Conservation (phyloP, 2,113 vertebrate genomes). For the Peromyscus californicus region DNA sequence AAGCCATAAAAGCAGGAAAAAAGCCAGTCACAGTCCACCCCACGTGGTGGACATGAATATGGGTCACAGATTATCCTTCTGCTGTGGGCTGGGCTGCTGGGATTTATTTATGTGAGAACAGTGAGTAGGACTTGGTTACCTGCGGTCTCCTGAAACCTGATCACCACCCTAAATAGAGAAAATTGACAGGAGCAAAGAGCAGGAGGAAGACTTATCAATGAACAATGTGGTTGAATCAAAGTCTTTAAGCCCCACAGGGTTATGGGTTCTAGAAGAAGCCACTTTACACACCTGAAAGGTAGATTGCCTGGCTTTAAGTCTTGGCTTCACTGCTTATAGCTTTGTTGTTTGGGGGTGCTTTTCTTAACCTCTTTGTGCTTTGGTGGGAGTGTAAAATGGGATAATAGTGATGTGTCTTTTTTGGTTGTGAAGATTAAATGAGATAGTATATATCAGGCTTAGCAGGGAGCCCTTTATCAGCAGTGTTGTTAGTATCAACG, state of each 20-base stretch:
- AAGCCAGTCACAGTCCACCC: neutral
- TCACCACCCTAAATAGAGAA: neutral
- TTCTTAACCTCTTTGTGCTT: neutral
- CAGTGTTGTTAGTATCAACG: neutral
- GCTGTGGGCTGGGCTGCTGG: too few species aligned
- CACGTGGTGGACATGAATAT: fast-evolving
- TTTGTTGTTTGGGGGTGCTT: neutral
- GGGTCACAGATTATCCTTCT: neutral
- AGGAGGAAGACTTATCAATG: neutral
- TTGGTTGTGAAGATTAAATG: neutral
- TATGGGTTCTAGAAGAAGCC: neutral
- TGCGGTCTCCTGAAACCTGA: neutral
- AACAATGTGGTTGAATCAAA: too few species aligned
- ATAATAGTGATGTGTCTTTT: neutral
- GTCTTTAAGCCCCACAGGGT: neutral
- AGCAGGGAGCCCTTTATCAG: neutral
- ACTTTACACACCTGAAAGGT: neutral
- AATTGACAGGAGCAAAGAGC: neutral
- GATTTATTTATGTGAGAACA: neutral
- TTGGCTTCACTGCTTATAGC: neutral
- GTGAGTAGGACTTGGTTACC: neutral
- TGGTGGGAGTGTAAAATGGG: neutral
- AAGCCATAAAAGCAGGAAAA: neutral
- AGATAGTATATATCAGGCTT: neutral
- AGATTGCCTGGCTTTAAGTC: neutral